Conservation (phyloP, 1,140 invertebrate species). For the Leucophenga varia region DNA sequence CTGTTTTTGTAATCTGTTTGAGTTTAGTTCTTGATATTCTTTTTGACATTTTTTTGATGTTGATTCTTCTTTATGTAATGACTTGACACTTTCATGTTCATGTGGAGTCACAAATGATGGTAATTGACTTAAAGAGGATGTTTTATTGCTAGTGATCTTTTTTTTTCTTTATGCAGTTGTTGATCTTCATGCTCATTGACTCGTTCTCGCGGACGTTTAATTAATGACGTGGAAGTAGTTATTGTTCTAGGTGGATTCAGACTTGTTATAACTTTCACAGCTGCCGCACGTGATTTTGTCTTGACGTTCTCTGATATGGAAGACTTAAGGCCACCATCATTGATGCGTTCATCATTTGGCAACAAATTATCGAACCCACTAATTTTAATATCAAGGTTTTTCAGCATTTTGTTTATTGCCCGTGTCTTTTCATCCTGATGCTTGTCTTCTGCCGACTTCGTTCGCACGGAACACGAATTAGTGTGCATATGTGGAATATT, state of each 20-base stretch:
- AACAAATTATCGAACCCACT: constrained; percentile 52
- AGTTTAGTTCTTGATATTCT: too few species aligned
- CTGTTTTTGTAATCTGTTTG: too few species aligned
- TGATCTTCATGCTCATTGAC: too few species aligned
- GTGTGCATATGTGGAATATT: too few species aligned
- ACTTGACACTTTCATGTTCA: too few species aligned
- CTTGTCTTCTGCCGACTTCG: constrained; percentile 24
- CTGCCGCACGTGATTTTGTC: constrained; percentile 50
- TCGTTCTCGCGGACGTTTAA: too few species aligned
- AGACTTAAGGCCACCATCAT: constrained; percentile 42
- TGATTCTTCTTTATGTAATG: too few species aligned
- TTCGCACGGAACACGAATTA: too few species aligned
- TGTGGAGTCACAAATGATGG: not conserved
- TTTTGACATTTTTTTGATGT: too few species aligned
- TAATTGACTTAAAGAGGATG: too few species aligned
- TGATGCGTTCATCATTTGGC: constrained; percentile 40
- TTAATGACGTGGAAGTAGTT: not conserved
- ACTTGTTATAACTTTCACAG: constrained; percentile 48
- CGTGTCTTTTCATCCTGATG: constrained; percentile 48
- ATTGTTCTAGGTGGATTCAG: constrained; percentile 26
- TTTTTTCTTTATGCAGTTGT: too few species aligned
- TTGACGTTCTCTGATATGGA: constrained; percentile 56
- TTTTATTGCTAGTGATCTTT: too few species aligned
- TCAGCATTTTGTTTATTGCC: constrained; percentile 54
- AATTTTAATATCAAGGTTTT: constrained; percentile 54